phyloP scores from a whole-genome alignment of 2,797 vertebrate species.

The Syncerus caffer region DNA sequence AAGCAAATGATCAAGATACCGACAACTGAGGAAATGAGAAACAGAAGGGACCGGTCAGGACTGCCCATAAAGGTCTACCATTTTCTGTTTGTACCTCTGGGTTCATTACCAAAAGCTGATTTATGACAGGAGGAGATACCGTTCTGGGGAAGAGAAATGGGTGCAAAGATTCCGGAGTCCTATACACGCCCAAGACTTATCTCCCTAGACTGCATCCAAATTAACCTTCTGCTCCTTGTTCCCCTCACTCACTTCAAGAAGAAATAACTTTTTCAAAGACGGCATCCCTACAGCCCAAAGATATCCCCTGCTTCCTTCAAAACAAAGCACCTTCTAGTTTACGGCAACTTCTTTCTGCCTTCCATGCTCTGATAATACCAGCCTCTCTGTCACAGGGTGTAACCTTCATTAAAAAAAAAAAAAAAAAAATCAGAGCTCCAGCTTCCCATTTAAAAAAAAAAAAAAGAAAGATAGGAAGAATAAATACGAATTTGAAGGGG shows the following conservation, averaged over 20 bases:
- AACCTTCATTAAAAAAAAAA: constrained; percentile 69
- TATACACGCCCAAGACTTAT: background rate
- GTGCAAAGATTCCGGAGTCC: background rate
- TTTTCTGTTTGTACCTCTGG: background rate
- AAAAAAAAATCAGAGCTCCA: constrained; percentile 72
- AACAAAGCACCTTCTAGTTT: constrained; percentile 44
- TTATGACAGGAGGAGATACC: background rate
- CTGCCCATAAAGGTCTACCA: background rate
- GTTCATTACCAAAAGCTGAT: background rate
- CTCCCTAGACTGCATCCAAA: background rate
- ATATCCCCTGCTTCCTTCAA: background rate
- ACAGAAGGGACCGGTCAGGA: background rate
- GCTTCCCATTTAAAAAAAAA: constrained; percentile 73
- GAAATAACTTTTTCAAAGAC: background rate
- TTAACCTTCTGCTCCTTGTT: background rate
- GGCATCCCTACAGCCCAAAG: background rate
- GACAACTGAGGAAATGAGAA: constrained; percentile 10
- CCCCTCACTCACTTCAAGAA: background rate
- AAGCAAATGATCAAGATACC: background rate
- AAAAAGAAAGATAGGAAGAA: constrained; percentile 72
- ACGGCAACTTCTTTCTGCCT: constrained; percentile 57
- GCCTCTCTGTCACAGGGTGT: constrained; percentile 71
- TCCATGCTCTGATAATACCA: constrained; percentile 70
- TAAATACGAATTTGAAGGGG: constrained; percentile 82
- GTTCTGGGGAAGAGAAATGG: background rate